Evolutionary conservation across 2,113 vertebrate species (phyloP).

Genomic region (Campylomormyrus numenius): DNA sequence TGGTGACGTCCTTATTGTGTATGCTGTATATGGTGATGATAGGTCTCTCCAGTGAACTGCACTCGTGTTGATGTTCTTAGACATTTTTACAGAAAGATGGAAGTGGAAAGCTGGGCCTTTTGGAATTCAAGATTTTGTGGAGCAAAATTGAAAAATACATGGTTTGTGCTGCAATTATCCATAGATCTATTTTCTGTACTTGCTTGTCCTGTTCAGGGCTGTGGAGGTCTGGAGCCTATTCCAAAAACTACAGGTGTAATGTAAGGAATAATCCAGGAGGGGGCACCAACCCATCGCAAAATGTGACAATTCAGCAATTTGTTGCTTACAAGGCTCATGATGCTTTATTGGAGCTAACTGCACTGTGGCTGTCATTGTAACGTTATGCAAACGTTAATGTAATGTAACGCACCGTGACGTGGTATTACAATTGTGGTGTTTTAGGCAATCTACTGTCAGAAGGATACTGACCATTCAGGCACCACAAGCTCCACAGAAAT

Average conservation of each 20-base stretch:
- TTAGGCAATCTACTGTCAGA: constrained; percentile 66
- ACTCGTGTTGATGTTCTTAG: constrained; percentile 30
- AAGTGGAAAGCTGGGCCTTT: constrained; percentile 61
- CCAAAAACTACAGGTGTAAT: not conserved
- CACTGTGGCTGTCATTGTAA: not conserved
- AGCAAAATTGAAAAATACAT: constrained; percentile 59
- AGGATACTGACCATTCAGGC: constrained; percentile 71
- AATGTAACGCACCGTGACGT: not conserved
- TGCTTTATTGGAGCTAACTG: not conserved
- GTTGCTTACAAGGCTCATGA: not conserved
- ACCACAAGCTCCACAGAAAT: constrained; percentile 77
- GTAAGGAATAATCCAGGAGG: not conserved
- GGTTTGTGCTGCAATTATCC: constrained; percentile 39
- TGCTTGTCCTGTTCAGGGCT: not conserved
- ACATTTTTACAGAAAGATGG: constrained; percentile 47
- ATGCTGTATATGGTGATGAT: not conserved
- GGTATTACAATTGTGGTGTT: not conserved
- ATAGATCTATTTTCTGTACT: not conserved
- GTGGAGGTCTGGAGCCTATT: not conserved
- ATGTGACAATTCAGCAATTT: not conserved
- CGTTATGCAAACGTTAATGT: not conserved
- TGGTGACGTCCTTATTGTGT: not conserved
- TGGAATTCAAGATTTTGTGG: constrained; percentile 60
- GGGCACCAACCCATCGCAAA: not conserved
- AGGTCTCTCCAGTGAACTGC: not conserved